Base-by-base conservation (phyloP, 2,113 vertebrate species). In the Lutjanus erythropterus region DNA sequence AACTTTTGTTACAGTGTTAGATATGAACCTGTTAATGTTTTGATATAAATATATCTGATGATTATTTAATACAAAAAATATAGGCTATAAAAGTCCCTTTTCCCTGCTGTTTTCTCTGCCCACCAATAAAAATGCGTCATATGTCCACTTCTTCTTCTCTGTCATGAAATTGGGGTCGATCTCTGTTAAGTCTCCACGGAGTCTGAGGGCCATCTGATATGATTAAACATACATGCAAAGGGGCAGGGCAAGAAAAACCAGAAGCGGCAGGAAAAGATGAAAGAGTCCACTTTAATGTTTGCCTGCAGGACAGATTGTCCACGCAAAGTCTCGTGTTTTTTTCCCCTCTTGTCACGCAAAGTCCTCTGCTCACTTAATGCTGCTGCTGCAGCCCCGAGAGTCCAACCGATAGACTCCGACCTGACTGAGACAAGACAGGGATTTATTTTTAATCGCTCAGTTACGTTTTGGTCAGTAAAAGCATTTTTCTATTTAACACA, bases 331-430 rank as follows among this genome's bases (percentile, higher is more conserved):
- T 29, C 31, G 73, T 55, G 33, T 89, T 88, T 83, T 88, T 80
- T 66, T 21, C 84, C 72, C 79, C 52, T 81, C 77, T 84, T 90
- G 91, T 91, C 93, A 92, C 92, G 91, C 91, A 67, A n/a, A 92
- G 68, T 85, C 80, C 70, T 52, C 42, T 12, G 62, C 60, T 2
- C 1, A 1, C 64, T 23, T 2, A 18, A 9, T 0, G 47, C 58
- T 9, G 70, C 62, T 12, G 44, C 58, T 9, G 70, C 62, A 9
- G 44, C 21, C 31, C 42, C 21, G 72, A 25, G 55, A 75, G 2
- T 81, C 81, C 39, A 46, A 33, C 72, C 73, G 21, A 55, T 23
- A 23, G 25, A 58, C 76, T 35, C 6, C 15, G 19, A 6, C 2
- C 46, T 46, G 67, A 35, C 33, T 35, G 62, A 37, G 29, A 3